Conservation (phyloP, 2,888 invertebrate species). For the Cryptocheilus praepositus region DNA sequence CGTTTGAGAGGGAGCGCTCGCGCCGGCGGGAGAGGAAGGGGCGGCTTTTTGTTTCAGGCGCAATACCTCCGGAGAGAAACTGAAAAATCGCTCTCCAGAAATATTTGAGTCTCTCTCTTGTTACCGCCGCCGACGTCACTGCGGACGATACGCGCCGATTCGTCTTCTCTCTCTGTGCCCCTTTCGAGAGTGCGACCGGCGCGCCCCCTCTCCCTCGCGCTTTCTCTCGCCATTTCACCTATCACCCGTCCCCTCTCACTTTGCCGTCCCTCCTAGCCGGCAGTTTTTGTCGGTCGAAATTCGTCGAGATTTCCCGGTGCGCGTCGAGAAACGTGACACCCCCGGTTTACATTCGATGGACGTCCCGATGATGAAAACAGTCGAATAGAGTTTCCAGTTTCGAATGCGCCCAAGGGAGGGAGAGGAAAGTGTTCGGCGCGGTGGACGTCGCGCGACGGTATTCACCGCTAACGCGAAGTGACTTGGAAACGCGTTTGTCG, state of each 20-base stretch:
- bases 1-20: slow-evolving; percentile 4
- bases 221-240: not conserved
- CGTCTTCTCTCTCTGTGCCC: not conserved
- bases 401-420: no score
- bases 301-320: slow-evolving; percentile 6
- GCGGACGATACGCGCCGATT: not conserved
- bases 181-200: not conserved
- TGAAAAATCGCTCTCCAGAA: slow-evolving; percentile 1
- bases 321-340: slow-evolving; percentile 8
- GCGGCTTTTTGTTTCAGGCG: slow-evolving; percentile 25
- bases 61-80: slow-evolving; percentile 17
- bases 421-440: no score
- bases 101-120: slow-evolving; percentile 4
- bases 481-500: no score
- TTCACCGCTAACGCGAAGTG: no score
- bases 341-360: slow-evolving; percentile 3
- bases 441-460: no score
- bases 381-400: no score
- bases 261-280: slow-evolving; percentile 1
- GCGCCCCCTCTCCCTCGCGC: not conserved
- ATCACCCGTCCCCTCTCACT: not conserved
- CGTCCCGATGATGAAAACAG: slow-evolving; percentile 5
- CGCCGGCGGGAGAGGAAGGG: slow-evolving; percentile 19
- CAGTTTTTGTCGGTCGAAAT: slow-evolving; percentile 6
- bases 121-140: not conserved